Percentiles rank a stretch among this genome's conserved stretches.
These are phyloP conservation scores for Leptopilina boulardi DNA, from an alignment of 1,140 invertebrate species.

Conservation along the genomic window DNA sequence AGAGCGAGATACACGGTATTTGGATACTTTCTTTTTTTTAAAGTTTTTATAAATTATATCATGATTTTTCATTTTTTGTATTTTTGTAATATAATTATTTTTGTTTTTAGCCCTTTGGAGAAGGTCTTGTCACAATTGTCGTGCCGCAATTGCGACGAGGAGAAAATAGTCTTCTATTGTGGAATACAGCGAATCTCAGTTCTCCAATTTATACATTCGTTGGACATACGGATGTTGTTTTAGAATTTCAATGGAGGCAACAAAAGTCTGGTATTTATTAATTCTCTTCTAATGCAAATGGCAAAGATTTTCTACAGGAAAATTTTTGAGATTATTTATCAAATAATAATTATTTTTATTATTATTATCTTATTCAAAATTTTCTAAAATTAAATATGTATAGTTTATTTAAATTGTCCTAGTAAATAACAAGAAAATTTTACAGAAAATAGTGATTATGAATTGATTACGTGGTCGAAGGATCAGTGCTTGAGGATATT, in stretches of 20 bases:
- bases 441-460: conserved; percentile 82
- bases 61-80: conserved; percentile 24
- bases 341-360: too few species aligned
- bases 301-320: conserved; percentile 70
- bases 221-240: conserved; percentile 94
- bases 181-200: conserved; percentile 84
- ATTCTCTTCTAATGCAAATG: conserved; percentile 13
- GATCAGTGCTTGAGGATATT: conserved; percentile 95
- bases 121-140: conserved; percentile 92
- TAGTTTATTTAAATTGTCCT: too few species aligned
- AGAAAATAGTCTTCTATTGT: conserved; percentile 89
- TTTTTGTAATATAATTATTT: conserved; percentile 33
- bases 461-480: conserved; percentile 96
- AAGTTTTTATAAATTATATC: not conserved
- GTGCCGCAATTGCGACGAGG: conserved; percentile 87
- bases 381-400: too few species aligned
- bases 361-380: too few species aligned
- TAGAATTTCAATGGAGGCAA: conserved; percentile 95
- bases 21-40: not conserved
- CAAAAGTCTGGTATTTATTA: conserved; percentile 75
- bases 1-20: conserved; percentile 90
- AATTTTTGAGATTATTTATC: too few species aligned
- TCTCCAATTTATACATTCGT: conserved; percentile 91
- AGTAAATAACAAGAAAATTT: conserved; percentile 45
- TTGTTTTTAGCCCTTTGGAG: conserved; percentile 88